Evolutionary conservation across 2,797 vertebrate species (phyloP), one percentile per base, ranked within the genome.

Genomic region (Masticophis lateralis): DNA sequence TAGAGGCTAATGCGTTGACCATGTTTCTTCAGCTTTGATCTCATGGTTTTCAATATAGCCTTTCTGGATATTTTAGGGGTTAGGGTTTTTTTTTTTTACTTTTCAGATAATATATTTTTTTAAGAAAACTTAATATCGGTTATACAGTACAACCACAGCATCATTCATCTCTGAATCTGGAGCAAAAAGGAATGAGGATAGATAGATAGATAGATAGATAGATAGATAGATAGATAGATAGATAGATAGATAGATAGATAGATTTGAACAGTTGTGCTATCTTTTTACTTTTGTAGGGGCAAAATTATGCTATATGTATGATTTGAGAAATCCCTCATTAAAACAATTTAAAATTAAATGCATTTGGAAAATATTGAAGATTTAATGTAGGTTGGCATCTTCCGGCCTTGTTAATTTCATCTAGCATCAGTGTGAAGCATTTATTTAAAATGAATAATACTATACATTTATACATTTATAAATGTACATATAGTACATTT

Each of bases 41-140:
- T 89, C 60, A 92, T 94, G 94, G 13, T 7, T 94, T 56, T 94
- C 90, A 91, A 89, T 88, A 55, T 92, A 79, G 8, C 43, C 6
- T 92, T 92, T 63, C 0, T 27, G 86, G 27, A 47, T 28, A 87
- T 4, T 61, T 79, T 18, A 60, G 47, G 55, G 43, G 7, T 63
- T 63, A 14, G n/a, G 11, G 6, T 61, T 22, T 28, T 63, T 3
- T 55, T 66, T 27, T 43, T 86, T 28, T 37, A 9, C 12, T 88
- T 92, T 86, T 91, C 28, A 92, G 51, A 93, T 91, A 43, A 83
- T 2, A 28, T 3, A 89, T 0, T 87, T 94, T 74, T 79, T 95
- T 95, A 3, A 25, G 91, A 93, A 91, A 93, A 37, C 18, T 74
- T 57, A 4, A 92, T 94, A 87, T 93, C 1, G 93, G 92, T 94